Evolutionary conservation across 2,888 invertebrate species (phyloP).

Genomic region (Isoperla grammatica): DNA sequence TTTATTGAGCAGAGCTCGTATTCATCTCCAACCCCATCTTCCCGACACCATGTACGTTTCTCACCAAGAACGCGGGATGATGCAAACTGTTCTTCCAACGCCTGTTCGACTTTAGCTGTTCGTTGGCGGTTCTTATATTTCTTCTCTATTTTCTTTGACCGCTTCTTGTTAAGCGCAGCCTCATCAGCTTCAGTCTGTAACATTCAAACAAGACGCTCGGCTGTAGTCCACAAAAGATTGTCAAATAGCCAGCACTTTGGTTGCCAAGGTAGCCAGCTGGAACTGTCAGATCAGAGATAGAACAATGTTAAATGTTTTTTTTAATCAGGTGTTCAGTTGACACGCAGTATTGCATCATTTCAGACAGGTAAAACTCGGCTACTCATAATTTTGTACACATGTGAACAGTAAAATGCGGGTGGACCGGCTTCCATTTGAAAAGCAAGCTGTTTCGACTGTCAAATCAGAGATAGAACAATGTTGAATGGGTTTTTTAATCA

Average conservation of each 20-base stretch:
- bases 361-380: not conserved
- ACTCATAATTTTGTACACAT: not conserved
- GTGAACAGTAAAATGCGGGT: too few species aligned
- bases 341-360: slow-evolving; percentile 24
- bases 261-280: too few species aligned
- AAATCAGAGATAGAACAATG: slow-evolving; percentile 9
- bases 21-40: too few species aligned
- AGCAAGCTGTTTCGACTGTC: too few species aligned
- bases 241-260: not conserved
- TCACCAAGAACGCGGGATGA: slow-evolving; percentile 91
- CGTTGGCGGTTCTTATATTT: slow-evolving; percentile 92
- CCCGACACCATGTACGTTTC: too few species aligned
- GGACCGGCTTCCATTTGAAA: too few species aligned
- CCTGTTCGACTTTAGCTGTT: slow-evolving; percentile 87
- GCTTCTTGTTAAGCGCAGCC: slow-evolving; percentile 87
- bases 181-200: slow-evolving; percentile 88
- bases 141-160: slow-evolving; percentile 85
- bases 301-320: slow-evolving; percentile 10
- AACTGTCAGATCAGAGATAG: slow-evolving; percentile 13
- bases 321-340: slow-evolving; percentile 28
- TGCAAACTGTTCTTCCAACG: slow-evolving; percentile 93
- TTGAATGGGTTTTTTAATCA: slow-evolving; percentile 14
- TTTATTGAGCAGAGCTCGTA: too few species aligned
- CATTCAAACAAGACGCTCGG: not conserved
- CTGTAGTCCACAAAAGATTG: not conserved